Evolutionary conservation across 1,140 invertebrate genomes (phyloP), one percentile per base, ranked within the genome.

Genomic region (Drosophila paulistorum): DNA sequence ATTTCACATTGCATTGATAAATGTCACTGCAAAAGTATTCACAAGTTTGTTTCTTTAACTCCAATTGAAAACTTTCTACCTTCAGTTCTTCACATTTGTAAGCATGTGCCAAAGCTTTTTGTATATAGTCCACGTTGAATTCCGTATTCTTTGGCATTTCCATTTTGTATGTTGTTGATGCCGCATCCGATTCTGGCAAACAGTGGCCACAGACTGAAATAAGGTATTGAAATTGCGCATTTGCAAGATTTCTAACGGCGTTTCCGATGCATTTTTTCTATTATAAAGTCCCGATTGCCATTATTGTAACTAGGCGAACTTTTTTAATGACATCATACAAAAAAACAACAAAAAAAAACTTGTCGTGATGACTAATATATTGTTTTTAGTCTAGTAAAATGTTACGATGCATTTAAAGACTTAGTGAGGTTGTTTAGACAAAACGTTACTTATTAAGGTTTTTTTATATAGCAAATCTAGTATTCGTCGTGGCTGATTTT

Each of bases 1-100:
- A 86, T 41, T 67, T 9, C 5, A 91, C 59, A 13, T 67, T 62
- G 23, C 79, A 48, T 20, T 80, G 75, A 33, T 87, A 84, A 70
- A 86, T 83, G 59, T 68, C 67, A 72, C 83, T 86, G 37, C 70
- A 83, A 65, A 83, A 83, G 66, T 87, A 83, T 26, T 86, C 83
- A 17, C 83, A 84, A 35, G 10, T 64, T 13, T 83, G 72, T n/a
- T 45, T 77, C 26, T 83, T 55, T 1, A 14, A n/a, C 6, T 80
- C 51, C 20, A 79, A 74, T 6, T 68, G 26, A 33, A 79, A 74
- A 33, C 26, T 80, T 41, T 77, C 68, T 4, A 89, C 57, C 3
- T 20, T 30, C 60, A 89, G 48, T n/a, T 58, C 70, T 68, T 70
- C 54, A 11, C 79, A 64, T 11, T 64, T 48, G 9, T 65, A 80